Conservation (phyloP, 1,140 invertebrate species). For the Galleria mellonella region DNA sequence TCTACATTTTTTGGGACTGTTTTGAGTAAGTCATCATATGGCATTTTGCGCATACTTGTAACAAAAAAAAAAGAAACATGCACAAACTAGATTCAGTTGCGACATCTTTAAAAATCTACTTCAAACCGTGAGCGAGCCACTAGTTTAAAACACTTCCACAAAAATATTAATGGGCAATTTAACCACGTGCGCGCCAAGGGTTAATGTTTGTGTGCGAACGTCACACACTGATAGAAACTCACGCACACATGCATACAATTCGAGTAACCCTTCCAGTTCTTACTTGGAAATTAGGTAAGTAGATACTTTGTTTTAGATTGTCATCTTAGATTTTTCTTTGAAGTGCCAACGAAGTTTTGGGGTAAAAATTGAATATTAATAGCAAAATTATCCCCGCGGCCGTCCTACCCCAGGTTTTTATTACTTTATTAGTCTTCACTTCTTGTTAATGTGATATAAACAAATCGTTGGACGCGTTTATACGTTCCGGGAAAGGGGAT, state of each 20-base stretch:
- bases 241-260: constrained; percentile 20
- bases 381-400: constrained; percentile 58
- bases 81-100: too few relatives aligned
- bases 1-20: too few relatives aligned
- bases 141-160: constrained; percentile 4
- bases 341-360: constrained; percentile 52
- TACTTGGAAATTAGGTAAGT: constrained; percentile 54
- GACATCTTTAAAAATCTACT: too few relatives aligned
- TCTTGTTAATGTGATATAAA: constrained; percentile 65
- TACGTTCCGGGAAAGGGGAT: constrained; percentile 49
- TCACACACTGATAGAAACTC: constrained; percentile 9
- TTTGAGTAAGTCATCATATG: too few relatives aligned
- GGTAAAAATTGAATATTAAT: constrained; percentile 72
- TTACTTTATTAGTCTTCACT: constrained; percentile 63
- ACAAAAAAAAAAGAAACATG: too few relatives aligned
- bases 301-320: constrained; percentile 46
- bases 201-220: constrained; percentile 21
- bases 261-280: constrained; percentile 35
- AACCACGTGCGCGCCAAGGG: neutral
- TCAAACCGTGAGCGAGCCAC: too few relatives aligned
- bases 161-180: too few relatives aligned
- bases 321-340: constrained; percentile 67
- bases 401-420: constrained; percentile 51
- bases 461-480: constrained; percentile 54
- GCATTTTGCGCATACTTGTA: too few relatives aligned